Evolutionary conservation across 2,888 invertebrate genomes (phyloP), one percentile per base, ranked within the genome.

Genomic region (Drosophila mimetica): DNA sequence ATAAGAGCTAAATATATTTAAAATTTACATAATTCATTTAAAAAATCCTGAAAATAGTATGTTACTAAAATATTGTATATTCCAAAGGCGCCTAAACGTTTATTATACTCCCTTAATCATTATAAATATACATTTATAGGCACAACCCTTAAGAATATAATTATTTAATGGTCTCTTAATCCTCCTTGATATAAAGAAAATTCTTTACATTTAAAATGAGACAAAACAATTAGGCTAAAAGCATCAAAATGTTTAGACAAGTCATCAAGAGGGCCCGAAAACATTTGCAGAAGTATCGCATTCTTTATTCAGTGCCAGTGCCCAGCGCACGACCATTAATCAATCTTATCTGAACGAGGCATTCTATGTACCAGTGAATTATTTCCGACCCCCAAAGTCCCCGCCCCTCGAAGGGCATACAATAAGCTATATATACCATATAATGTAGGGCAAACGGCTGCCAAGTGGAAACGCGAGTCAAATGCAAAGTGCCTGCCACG

Each of bases 401-500:
- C 25, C 13, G 14, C 28, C 58, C 58, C 44, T 25, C 46, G 8
- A 14, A 61, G 60, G 57, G 46, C 36, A 46, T 60, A 16, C 11
- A 5, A 2, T n/a, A n/a, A n/a, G n/a, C n/a, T n/a, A n/a, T 11
- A 2, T 20, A 53, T 20, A 4, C 41, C 34, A 20, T n/a, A 9
- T 9, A 36, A n/a, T 14, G 34, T 57, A 28, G 51, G 14, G 44
- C 16, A 36, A 28, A 36, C 22, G 22, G 13, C 18, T 39, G 39
- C 13, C 34, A 44, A 50, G 44, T 46, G 44, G 48, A 55, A 55
- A 57, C 52, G 70, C 70, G 25, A 70, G 36, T 54, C 34, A 51
- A 41, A 70, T 70, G 70, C 61, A 70, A 70, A 70, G 48, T 70
- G 70, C 37, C 47, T 70, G 70, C 61, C 60, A 47, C 58, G 69